phyloP scores from a whole-genome alignment of 2,888 invertebrate genomes.

The Charanyca ferruginea region DNA sequence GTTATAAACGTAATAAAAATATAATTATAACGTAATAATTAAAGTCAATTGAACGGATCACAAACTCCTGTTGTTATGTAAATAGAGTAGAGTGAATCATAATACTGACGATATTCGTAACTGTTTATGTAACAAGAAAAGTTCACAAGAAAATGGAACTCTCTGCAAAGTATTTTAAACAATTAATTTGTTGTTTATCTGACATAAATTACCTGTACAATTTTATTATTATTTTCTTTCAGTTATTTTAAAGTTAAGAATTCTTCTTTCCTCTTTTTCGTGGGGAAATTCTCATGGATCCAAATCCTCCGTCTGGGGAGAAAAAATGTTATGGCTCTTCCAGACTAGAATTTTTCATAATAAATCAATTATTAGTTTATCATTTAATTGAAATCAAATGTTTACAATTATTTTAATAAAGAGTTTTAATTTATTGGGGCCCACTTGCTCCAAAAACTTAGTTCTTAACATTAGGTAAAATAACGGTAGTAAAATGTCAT shows the following conservation, averaged over 20 bases:
- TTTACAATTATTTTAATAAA: neutral
- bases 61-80: constrained; percentile 49
- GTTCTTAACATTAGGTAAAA: no score
- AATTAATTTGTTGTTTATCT: constrained; percentile 66
- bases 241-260: constrained; percentile 41
- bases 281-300: no score
- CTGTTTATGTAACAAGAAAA: constrained; percentile 69
- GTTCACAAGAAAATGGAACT: constrained; percentile 62
- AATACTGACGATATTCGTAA: constrained; percentile 64
- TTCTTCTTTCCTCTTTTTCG: constrained; percentile 1
- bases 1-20: constrained; percentile 5
- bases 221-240: constrained; percentile 50
- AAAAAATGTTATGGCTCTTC: neutral
- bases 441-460: no score
- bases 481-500: no score
- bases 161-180: constrained; percentile 61
- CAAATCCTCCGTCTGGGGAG: no score
- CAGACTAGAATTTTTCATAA: neutral
- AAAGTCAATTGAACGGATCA: constrained; percentile 44
- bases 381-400: neutral
- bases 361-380: neutral
- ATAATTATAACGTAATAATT: constrained; percentile 31
- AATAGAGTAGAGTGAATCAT: constrained; percentile 61
- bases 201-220: constrained; percentile 62
- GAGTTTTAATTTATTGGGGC: neutral